phyloP scores from a whole-genome alignment of 2,888 invertebrate genomes.

The Calliopum simillimum region DNA sequence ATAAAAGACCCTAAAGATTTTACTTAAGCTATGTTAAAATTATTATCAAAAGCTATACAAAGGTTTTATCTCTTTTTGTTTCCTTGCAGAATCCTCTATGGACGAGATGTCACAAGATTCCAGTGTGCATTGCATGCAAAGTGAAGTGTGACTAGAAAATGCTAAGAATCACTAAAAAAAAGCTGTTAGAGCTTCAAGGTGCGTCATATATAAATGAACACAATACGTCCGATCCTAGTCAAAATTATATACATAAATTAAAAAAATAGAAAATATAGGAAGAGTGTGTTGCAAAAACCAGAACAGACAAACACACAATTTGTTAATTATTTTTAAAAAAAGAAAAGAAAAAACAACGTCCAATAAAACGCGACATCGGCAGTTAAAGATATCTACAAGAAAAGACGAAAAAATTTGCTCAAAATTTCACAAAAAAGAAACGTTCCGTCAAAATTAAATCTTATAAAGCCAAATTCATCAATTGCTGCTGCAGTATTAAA shows the following conservation, averaged over 20 bases:
- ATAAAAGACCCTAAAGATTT: no score
- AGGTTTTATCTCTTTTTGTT: neutral
- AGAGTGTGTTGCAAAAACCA: neutral
- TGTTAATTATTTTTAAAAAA: constrained; percentile 28
- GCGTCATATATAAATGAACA: neutral
- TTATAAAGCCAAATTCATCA: neutral
- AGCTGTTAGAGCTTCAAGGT: neutral
- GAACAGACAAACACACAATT: neutral
- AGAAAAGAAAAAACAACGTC: constrained; percentile 22
- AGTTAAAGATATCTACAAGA: neutral
- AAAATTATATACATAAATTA: constrained; percentile 56
- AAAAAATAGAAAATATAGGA: neutral
- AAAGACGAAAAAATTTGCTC: constrained; percentile 1
- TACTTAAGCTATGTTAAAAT: no score
- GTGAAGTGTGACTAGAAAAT: constrained; percentile 73
- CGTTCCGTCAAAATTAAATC: neutral
- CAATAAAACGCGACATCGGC: neutral
- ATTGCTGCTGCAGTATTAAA: constrained; percentile 4
- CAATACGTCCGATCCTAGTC: constrained; percentile 64
- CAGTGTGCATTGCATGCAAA: constrained; percentile 87
- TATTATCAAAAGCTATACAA: no score
- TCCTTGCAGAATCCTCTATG: constrained; percentile 80
- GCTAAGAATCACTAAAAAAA: constrained; percentile 46
- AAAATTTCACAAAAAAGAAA: constrained; percentile 1
- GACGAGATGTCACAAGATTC: constrained; percentile 90